Percentiles rank a stretch among this genome's conserved stretches.
These are phyloP conservation scores for Crossoptilon crossoptilon DNA, from an alignment of 2,797 vertebrate species.

Conservation along the genomic window DNA sequence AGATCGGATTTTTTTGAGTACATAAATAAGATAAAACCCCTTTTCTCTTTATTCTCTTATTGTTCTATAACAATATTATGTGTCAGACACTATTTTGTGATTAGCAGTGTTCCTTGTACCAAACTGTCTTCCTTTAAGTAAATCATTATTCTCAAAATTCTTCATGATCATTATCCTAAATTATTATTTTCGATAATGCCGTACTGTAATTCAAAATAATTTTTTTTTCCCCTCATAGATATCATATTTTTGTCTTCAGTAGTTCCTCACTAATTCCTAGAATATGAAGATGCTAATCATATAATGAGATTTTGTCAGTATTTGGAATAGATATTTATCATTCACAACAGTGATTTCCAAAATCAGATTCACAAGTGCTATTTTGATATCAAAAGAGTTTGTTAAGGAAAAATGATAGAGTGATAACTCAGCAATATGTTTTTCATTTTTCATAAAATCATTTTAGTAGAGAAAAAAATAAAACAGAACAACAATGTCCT, in stretches of 20 bases:
- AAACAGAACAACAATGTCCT: background rate
- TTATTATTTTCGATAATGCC: background rate
- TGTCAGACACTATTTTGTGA: background rate
- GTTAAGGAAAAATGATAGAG: background rate
- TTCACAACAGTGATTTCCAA: background rate
- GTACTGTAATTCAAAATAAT: background rate
- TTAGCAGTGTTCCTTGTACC: background rate
- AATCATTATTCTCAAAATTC: background rate
- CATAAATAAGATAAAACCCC: background rate
- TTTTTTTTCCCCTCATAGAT: background rate
- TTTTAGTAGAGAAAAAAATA: background rate
- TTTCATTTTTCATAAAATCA: background rate
- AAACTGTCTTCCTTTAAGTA: background rate
- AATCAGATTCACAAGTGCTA: background rate
- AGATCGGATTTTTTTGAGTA: background rate
- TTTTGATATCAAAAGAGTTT: background rate
- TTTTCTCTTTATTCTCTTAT: background rate
- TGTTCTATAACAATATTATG: background rate
- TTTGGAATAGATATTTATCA: background rate
- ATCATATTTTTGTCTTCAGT: background rate
- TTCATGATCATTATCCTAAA: background rate
- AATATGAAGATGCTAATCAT: background rate
- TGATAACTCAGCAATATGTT: background rate
- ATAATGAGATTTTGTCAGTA: background rate
- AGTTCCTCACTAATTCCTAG: background rate